Evolutionary conservation across 1,140 invertebrate genomes (phyloP).

Genomic region (Drosophila melanica): DNA sequence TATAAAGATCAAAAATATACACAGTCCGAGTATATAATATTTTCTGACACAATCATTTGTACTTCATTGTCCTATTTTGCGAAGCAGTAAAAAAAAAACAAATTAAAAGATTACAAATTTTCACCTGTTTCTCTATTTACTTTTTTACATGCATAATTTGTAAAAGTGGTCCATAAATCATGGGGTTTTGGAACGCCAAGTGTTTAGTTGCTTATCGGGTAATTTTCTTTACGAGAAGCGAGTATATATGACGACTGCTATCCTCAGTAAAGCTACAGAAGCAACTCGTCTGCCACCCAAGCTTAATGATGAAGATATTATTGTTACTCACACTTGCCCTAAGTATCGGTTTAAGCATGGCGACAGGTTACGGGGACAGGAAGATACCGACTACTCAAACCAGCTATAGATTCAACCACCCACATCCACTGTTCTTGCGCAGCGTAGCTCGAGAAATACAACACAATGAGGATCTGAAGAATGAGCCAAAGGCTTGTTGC

Average conservation of each 20-base stretch:
- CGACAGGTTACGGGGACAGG: constrained; percentile 13
- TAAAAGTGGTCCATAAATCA: not conserved
- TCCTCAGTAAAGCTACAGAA: constrained; percentile 34
- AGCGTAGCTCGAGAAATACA: not conserved
- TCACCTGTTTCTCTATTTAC: too few relatives aligned
- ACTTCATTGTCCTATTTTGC: too few relatives aligned
- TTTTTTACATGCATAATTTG: too few relatives aligned
- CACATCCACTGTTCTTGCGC: constrained; percentile 23
- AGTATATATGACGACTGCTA: constrained; percentile 42
- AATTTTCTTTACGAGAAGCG: not conserved
- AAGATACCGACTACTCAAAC: too few relatives aligned
- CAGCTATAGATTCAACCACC: constrained; percentile 3
- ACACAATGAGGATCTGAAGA: not conserved
- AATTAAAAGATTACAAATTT: too few relatives aligned
- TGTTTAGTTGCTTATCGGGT: constrained; percentile 1
- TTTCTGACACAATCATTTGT: too few relatives aligned
- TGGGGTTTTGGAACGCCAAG: not conserved
- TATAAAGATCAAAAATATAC: too few relatives aligned
- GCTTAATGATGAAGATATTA: constrained; percentile 52
- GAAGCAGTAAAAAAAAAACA: too few relatives aligned
- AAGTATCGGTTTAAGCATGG: constrained; percentile 45
- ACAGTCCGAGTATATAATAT: too few relatives aligned
- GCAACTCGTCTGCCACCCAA: constrained; percentile 34
- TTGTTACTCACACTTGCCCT: constrained; percentile 43
- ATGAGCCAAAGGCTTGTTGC: constrained; percentile 49